These are phyloP conservation scores for Hyperoplus immaculatus DNA, from an alignment of 2,797 vertebrate species.

Conservation along the genomic window DNA sequence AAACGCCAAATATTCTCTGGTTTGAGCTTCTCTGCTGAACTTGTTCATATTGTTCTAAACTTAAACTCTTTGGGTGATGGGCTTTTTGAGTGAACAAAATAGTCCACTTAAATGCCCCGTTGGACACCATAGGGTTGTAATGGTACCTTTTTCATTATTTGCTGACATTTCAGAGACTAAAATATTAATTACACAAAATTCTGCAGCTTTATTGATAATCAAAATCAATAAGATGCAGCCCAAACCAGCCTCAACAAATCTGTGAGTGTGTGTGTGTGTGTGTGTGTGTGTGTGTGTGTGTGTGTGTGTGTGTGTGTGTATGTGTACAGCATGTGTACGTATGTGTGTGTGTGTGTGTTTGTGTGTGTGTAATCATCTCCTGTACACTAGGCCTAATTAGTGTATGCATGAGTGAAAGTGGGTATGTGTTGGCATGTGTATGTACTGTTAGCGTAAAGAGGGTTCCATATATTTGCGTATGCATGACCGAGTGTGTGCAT, in stretches of 20 bases:
- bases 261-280: not conserved
- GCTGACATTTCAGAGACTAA: not conserved
- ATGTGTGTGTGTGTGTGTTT: not conserved
- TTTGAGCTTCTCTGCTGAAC: not conserved
- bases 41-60: not conserved
- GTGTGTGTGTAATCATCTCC: slow-evolving; percentile 8
- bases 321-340: no score
- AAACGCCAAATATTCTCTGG: not conserved
- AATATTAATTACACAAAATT: not conserved
- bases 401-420: slow-evolving; percentile 38
- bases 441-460: slow-evolving; percentile 17
- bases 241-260: no score
- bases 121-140: not conserved
- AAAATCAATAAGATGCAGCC: not conserved
- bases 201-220: not conserved
- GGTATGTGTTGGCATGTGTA: slow-evolving; percentile 6
- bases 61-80: not conserved
- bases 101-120: not conserved
- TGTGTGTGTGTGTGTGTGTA: not conserved
- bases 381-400: slow-evolving; percentile 25
- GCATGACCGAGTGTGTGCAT: slow-evolving; percentile 42
- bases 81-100: not conserved
- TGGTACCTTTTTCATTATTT: not conserved
- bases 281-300: slow-evolving; percentile 1
- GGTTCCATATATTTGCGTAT: slow-evolving; percentile 37